A percentile compares a stretch with the other conserved stretches of the same genome.
Evolutionary conservation across 1,140 invertebrate genomes (phyloP).

Genomic region (Laodelphax striatellus): DNA sequence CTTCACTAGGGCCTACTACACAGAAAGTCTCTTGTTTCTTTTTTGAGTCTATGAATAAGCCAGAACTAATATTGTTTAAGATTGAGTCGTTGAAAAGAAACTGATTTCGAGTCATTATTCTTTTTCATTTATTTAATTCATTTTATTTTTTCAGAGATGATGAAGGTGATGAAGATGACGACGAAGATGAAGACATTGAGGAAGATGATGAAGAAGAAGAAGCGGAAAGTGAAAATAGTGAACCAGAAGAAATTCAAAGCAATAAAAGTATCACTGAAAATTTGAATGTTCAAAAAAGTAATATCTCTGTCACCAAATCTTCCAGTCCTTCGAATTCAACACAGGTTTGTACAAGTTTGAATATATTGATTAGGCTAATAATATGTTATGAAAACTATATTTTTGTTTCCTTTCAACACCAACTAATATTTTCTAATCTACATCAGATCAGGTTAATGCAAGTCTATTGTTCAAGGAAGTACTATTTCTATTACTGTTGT

Average conservation of each 20-base stretch:
- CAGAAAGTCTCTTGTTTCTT: too few species aligned
- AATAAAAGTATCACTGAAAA: not conserved
- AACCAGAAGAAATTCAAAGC: constrained; percentile 11
- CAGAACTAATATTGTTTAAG: too few species aligned
- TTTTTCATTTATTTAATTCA: not conserved
- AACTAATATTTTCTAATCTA: too few species aligned
- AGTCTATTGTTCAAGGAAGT: too few species aligned
- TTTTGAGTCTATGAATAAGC: too few species aligned
- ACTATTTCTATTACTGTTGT: too few species aligned
- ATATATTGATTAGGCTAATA: constrained; percentile 19
- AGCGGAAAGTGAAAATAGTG: constrained; percentile 23
- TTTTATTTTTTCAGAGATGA: constrained; percentile 33
- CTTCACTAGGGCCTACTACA: too few species aligned
- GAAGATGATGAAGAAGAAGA: constrained; percentile 31
- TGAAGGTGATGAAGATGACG: constrained; percentile 27
- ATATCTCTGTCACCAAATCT: not conserved
- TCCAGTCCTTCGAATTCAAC: constrained; percentile 2
- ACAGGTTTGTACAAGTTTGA: constrained; percentile 17
- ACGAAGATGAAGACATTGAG: constrained; percentile 28
- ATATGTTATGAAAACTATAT: too few species aligned
- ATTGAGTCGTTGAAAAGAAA: too few species aligned
- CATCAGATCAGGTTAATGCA: too few species aligned
- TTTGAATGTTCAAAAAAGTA: constrained; percentile 1
- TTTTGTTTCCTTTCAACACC: constrained; percentile 24
- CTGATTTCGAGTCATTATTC: too few species aligned